Evolutionary conservation across 2,797 vertebrate species (phyloP), one percentile per base, ranked within the genome.

Genomic region (Peromyscus melanophrys): DNA sequence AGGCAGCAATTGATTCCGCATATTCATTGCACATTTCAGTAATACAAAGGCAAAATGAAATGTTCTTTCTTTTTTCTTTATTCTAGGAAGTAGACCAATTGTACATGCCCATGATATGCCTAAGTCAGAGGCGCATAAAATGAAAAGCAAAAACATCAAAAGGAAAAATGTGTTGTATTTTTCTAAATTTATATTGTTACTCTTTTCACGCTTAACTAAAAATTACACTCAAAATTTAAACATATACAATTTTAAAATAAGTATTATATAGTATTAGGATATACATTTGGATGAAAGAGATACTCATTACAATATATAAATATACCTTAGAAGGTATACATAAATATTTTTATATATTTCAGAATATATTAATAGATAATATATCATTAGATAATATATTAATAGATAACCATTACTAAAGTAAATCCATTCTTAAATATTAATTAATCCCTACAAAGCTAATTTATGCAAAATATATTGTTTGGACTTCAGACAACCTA

Each of bases 41-140:
- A 98, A 98, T 94, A 98, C 98, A 98, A 98, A 98, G 96, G 88
- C 96, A 98, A 98, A 98, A 93, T 65, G 96, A 98, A 98, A 90
- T 97, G 90, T 97, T 98, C n/a, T 49, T 97, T 97, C 97, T 49
- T 97, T 89, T 91, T 98, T 37, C 71, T 98, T 90, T 94, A 96
- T 91, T 97, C 95, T 97, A 96, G 98, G 97, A 97, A 97, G 69
- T 43, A 96, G 78, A 97, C 98, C 95, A 98, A 94, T 98, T 98
- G 97, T 94, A 95, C 84, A 97, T 80, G 86, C 97, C 55, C 6
- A 87, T 97, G 97, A 97, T 97, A 98, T 97, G 94, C 95, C 93
- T 98, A 98, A 98, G 93, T 97, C 93, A 97, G 83, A 97, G 83
- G 92, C 97, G 98, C 88, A 98, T 92, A 97, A 98, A 98, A 98